Evolutionary conservation across 2,888 invertebrate genomes (phyloP).

Genomic region (Phyllotreta cruciferae): DNA sequence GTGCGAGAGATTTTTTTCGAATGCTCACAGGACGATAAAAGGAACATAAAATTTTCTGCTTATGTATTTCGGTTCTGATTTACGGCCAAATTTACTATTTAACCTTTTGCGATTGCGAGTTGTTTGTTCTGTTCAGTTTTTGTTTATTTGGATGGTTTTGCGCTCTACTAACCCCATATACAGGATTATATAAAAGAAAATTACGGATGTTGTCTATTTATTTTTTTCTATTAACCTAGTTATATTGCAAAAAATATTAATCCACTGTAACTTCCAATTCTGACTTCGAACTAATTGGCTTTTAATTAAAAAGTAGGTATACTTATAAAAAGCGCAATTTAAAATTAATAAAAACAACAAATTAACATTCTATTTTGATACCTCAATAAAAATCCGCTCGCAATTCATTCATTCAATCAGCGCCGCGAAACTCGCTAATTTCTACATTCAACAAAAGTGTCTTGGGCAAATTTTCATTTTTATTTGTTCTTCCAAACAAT

Average conservation of each 20-base stretch:
- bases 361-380: no score
- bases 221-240: background rate
- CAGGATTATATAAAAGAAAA: background rate
- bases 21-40: slow-evolving; percentile 31
- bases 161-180: slow-evolving; percentile 3
- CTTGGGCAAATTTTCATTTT: slow-evolving; percentile 11
- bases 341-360: no score
- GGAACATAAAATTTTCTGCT: slow-evolving; percentile 36
- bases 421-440: slow-evolving; percentile 2
- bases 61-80: slow-evolving; percentile 33
- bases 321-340: no score
- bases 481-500: slow-evolving; percentile 11
- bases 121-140: slow-evolving; percentile 13
- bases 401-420: no score
- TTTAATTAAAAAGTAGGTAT: no score
- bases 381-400: no score
- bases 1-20: slow-evolving; percentile 40
- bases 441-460: slow-evolving; percentile 8
- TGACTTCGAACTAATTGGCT: no score
- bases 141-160: slow-evolving; percentile 3
- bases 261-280: no score
- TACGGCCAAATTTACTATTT: slow-evolving; percentile 21
- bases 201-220: background rate
- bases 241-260: no score
- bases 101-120: slow-evolving; percentile 15